Evolutionary conservation across 2,888 invertebrate species (phyloP).

Genomic region (Cosmia pyralina): DNA sequence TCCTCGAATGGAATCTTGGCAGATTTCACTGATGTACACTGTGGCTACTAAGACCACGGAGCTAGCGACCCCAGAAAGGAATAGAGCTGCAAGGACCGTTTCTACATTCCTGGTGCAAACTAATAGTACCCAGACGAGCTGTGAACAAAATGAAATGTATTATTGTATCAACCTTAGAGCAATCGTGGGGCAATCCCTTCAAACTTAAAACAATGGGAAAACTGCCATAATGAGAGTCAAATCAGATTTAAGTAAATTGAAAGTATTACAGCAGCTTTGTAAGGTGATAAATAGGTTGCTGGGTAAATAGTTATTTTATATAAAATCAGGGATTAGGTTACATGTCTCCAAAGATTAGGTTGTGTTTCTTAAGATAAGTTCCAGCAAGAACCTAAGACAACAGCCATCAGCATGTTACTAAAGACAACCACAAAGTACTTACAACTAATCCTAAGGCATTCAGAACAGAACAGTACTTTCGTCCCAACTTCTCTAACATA

Average conservation of each 20-base stretch:
- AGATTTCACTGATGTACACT: constrained; percentile 64
- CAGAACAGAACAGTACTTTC: constrained; percentile 71
- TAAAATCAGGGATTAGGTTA: too few relatives aligned
- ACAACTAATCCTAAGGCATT: constrained; percentile 74
- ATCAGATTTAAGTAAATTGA: too few relatives aligned
- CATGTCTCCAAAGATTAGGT: too few relatives aligned
- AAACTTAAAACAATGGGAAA: too few relatives aligned
- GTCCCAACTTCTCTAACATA: constrained; percentile 73
- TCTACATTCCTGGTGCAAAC: constrained; percentile 53
- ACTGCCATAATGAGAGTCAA: too few relatives aligned
- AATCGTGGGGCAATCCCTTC: too few relatives aligned
- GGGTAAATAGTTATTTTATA: too few relatives aligned
- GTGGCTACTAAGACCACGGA: constrained; percentile 49
- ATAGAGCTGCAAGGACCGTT: constrained; percentile 46
- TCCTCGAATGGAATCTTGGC: constrained; percentile 65
- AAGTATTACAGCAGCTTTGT: too few relatives aligned
- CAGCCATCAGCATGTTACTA: too few relatives aligned
- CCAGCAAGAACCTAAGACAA: too few relatives aligned
- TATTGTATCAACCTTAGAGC: not conserved
- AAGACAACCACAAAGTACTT: constrained; percentile 50
- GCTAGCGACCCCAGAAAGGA: constrained; percentile 57
- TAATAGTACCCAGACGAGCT: constrained; percentile 56
- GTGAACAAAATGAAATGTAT: constrained; percentile 11
- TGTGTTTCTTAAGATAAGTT: too few relatives aligned
- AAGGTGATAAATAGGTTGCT: too few relatives aligned